Conservation (phyloP, 2,113 vertebrate genomes). For the Austrofundulus limnaeus region DNA sequence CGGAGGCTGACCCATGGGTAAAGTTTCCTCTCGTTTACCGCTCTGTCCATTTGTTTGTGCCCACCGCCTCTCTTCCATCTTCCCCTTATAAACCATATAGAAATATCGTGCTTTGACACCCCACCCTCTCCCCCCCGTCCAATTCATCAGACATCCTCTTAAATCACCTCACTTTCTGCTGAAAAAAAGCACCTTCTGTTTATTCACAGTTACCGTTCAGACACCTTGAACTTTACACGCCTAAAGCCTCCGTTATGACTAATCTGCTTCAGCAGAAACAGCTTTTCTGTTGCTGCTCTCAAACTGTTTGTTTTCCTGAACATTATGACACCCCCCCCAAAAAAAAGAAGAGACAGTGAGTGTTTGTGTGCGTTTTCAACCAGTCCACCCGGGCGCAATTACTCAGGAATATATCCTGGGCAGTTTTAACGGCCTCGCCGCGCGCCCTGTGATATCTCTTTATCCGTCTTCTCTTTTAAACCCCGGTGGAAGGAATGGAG, state of each 20-base stretch:
- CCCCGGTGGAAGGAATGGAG: slow-evolving; percentile 62
- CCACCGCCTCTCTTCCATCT: slow-evolving; percentile 60
- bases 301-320: slow-evolving; percentile 49
- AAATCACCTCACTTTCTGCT: not conserved
- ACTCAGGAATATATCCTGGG: slow-evolving; percentile 34
- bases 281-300: slow-evolving; percentile 34
- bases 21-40: slow-evolving; percentile 78
- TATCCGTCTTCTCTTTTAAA: slow-evolving; percentile 59
- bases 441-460: slow-evolving; percentile 40
- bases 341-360: slow-evolving; percentile 18
- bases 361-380: slow-evolving; percentile 28
- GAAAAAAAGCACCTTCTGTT: slow-evolving; percentile 4
- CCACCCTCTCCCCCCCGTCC: not conserved
- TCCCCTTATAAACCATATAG: slow-evolving; percentile 61
- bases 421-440: slow-evolving; percentile 7
- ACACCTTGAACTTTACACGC: slow-evolving; percentile 10
- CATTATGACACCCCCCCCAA: slow-evolving; percentile 27
- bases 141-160: not conserved
- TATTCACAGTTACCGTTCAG: slow-evolving; percentile 9
- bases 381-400: slow-evolving; percentile 16
- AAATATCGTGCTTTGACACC: slow-evolving; percentile 39
- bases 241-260: slow-evolving; percentile 47
- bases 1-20: slow-evolving; percentile 77
- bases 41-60: slow-evolving; percentile 80
- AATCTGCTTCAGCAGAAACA: slow-evolving; percentile 48